phyloP scores from a whole-genome alignment of 2,888 invertebrate species.

The Drosophila robusta region DNA sequence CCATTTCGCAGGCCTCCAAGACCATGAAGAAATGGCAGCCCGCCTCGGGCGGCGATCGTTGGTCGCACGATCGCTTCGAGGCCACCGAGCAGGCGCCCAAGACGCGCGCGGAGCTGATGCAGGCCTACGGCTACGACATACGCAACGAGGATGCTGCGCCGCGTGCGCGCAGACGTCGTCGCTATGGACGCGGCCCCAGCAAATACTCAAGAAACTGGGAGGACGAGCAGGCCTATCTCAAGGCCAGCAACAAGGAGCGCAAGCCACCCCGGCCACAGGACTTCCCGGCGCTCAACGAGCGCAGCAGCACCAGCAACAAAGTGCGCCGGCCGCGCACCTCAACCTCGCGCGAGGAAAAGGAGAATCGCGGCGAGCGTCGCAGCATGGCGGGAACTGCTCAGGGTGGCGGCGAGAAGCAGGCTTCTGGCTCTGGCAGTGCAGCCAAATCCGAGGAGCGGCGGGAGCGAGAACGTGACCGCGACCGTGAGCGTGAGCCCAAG shows the following conservation, averaged over 20 bases:
- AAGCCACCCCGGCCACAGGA: conserved; percentile 86
- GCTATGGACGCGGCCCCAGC: conserved; percentile 96
- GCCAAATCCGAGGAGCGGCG: conserved; percentile 35
- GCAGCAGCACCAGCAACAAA: conserved; percentile 46
- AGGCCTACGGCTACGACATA: conserved; percentile 91
- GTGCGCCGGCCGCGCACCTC: conserved; percentile 67
- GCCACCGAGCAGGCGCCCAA: conserved; percentile 87
- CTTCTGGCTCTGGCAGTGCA: conserved; percentile 5
- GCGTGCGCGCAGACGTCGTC: conserved; percentile 92
- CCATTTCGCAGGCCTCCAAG: conserved; percentile 83
- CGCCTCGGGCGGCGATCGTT: conserved; percentile 87
- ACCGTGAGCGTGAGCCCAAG: conserved; percentile 45
- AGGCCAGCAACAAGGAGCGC: conserved; percentile 85
- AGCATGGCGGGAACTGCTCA: background rate
- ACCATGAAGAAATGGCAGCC: conserved; percentile 85
- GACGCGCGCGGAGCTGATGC: conserved; percentile 70
- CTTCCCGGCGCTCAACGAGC: conserved; percentile 86
- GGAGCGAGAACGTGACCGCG: conserved; percentile 15
- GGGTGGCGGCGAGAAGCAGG: conserved; percentile 36
- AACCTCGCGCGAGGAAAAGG: conserved; percentile 81
- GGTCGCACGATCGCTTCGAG: conserved; percentile 92
- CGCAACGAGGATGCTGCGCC: conserved; percentile 96
- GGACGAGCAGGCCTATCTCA: conserved; percentile 94
- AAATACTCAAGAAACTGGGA: conserved; percentile 97
- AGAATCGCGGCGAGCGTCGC: conserved; percentile 80